A percentile compares a stretch with the other conserved stretches of the same genome.
Evolutionary conservation across 2,797 vertebrate species (phyloP).

Genomic region (Numenius phaeopus): DNA sequence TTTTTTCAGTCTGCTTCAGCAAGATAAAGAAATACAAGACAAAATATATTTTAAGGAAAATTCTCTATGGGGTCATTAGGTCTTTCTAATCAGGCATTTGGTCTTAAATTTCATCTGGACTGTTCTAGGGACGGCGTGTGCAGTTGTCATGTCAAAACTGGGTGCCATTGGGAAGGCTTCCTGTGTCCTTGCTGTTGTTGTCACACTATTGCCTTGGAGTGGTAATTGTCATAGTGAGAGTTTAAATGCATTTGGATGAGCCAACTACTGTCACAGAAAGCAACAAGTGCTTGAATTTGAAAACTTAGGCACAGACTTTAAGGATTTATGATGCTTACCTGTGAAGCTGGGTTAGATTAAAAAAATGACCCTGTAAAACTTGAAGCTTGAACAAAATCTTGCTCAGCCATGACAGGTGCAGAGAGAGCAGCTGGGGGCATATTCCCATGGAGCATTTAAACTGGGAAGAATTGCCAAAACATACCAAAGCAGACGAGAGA

Average conservation of each 20-base stretch:
- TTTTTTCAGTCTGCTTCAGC: background rate
- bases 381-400: background rate
- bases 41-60: background rate
- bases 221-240: background rate
- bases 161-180: background rate
- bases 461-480: background rate
- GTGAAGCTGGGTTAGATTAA: background rate
- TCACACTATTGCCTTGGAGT: background rate
- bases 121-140: background rate
- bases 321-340: background rate
- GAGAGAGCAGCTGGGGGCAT: background rate
- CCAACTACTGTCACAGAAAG: background rate
- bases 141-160: background rate
- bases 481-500: background rate
- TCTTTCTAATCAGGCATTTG: background rate
- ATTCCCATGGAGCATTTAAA: background rate
- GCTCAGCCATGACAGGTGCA: background rate
- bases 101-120: background rate
- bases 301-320: background rate
- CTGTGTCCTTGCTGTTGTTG: background rate
- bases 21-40: background rate
- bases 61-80: background rate
- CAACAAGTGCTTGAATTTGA: background rate
- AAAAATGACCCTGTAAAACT: background rate
- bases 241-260: background rate